Evolutionary conservation across 2,797 vertebrate genomes (phyloP).

Genomic region (Momotus momota): DNA sequence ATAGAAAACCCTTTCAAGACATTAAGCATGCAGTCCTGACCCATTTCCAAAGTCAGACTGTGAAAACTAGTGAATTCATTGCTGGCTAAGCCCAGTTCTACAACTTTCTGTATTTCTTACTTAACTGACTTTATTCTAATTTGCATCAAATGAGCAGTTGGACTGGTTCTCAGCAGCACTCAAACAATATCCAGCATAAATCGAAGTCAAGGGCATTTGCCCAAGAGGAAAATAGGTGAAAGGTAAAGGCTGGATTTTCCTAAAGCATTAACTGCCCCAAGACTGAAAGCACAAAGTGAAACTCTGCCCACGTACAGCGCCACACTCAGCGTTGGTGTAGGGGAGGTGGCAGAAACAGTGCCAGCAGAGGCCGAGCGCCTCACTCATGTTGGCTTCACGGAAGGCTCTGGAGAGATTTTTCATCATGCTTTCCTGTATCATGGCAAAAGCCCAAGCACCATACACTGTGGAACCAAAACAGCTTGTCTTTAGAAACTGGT

Average conservation of each 20-base stretch:
- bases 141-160: background rate
- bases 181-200: background rate
- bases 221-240: background rate
- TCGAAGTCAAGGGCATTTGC: conserved; percentile 7
- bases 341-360: fast-evolving
- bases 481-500: background rate
- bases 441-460: background rate
- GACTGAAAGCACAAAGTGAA: background rate
- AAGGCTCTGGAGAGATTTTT: background rate
- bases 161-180: conserved; percentile 29
- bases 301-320: background rate
- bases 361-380: background rate
- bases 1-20: background rate
- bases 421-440: fast-evolving
- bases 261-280: background rate
- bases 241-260: background rate
- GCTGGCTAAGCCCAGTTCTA: background rate
- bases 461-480: fast-evolving
- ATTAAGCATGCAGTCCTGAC: background rate
- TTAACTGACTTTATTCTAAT: background rate
- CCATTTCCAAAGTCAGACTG: background rate
- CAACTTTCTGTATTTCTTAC: background rate
- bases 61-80: background rate
- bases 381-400: fast-evolving
- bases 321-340: fast-evolving